Evolutionary conservation across 1,140 invertebrate genomes (phyloP).

Genomic region (Condylostylus longicornis): DNA sequence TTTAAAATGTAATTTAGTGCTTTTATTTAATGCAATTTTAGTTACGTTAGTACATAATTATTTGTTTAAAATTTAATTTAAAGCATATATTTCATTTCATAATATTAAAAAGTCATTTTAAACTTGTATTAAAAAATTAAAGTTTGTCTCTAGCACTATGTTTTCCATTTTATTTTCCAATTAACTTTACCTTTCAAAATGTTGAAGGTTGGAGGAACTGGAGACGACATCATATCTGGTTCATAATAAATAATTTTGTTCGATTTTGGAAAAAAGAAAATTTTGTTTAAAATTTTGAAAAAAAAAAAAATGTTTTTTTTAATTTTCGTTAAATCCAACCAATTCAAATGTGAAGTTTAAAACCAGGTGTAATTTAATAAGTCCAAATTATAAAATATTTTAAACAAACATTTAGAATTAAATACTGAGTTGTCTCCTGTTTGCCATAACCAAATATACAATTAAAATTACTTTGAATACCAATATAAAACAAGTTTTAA

Average conservation of each 20-base stretch:
- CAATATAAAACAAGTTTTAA: too few relatives aligned
- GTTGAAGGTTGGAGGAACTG: slow-evolving; percentile 57
- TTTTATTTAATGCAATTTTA: too few relatives aligned
- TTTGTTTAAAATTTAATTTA: slow-evolving; percentile 11
- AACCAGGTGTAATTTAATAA: background rate
- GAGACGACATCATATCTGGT: slow-evolving; percentile 53
- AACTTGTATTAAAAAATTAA: background rate
- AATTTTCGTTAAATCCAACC: background rate
- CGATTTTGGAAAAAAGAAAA: slow-evolving; percentile 11
- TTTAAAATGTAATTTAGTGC: too few relatives aligned
- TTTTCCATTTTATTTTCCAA: background rate
- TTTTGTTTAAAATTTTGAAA: slow-evolving; percentile 3
- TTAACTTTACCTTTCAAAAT: slow-evolving; percentile 54
- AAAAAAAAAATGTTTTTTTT: slow-evolving; percentile 2
- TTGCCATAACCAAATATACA: too few relatives aligned
- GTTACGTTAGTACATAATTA: too few relatives aligned
- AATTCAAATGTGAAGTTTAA: background rate
- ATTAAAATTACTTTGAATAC: too few relatives aligned
- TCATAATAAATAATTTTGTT: slow-evolving; percentile 1
- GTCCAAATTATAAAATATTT: background rate
- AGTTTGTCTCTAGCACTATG: background rate
- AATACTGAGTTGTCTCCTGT: background rate
- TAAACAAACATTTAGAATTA: background rate
- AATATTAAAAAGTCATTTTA: background rate
- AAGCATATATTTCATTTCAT: background rate